Percentiles rank a stretch among this genome's conserved stretches.
Conservation (phyloP, 23 tunicate genomes). For the Diplosoma virens region DNA sequence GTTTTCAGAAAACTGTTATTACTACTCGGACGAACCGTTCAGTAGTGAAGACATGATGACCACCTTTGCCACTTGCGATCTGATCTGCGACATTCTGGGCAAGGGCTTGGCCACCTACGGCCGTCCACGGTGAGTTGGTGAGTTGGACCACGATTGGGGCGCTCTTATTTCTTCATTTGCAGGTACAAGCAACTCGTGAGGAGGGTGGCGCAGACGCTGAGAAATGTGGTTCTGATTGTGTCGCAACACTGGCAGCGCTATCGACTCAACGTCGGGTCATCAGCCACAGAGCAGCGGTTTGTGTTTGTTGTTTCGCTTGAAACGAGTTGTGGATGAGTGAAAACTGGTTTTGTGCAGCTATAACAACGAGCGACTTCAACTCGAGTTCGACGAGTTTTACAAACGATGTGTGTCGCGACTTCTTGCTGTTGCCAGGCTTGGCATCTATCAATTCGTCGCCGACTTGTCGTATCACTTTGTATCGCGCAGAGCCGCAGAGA, state of each 20-base stretch:
- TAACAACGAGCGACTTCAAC: slow-evolving; percentile 53
- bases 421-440: slow-evolving; percentile 76
- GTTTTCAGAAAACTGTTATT: background rate
- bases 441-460: slow-evolving; percentile 88
- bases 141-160: too few species aligned
- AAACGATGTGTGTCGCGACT: slow-evolving; percentile 83
- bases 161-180: background rate
- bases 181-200: slow-evolving; percentile 91
- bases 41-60: slow-evolving; percentile 55
- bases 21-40: background rate
- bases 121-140: slow-evolving; percentile 57
- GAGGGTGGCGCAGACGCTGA: slow-evolving; percentile 70
- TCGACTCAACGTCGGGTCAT: background rate
- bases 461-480: slow-evolving; percentile 71
- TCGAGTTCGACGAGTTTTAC: slow-evolving; percentile 85
- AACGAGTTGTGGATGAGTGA: too few species aligned
- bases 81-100: slow-evolving; percentile 78
- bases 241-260: slow-evolving; percentile 64
- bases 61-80: slow-evolving; percentile 63
- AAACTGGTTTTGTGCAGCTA: slow-evolving; percentile 33
- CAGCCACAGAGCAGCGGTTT: background rate
- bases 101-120: slow-evolving; percentile 74
- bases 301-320: background rate
- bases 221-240: slow-evolving; percentile 66
- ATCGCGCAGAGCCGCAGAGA: slow-evolving; percentile 74